Conservation (phyloP, 2,888 invertebrate species). For the Cryptus viduatorius region DNA sequence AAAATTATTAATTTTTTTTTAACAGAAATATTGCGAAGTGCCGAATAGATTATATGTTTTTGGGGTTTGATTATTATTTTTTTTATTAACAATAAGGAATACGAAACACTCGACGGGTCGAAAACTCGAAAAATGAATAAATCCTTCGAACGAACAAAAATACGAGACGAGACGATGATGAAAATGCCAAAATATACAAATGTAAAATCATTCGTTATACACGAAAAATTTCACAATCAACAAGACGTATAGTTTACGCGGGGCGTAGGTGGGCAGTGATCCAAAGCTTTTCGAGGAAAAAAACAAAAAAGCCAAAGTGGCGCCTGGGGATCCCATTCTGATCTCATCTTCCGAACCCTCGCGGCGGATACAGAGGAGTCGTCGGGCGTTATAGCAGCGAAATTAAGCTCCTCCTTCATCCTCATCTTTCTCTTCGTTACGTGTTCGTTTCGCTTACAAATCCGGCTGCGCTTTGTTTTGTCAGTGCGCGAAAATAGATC, state of each 20-base stretch:
- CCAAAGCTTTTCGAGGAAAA: constrained; percentile 21
- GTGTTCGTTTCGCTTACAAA: constrained; percentile 6
- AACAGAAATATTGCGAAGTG: too few species aligned
- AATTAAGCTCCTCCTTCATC: constrained; percentile 3
- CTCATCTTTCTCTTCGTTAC: background rate
- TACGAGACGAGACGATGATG: background rate
- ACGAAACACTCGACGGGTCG: too few species aligned
- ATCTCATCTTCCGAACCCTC: constrained; percentile 36
- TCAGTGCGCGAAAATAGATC: constrained; percentile 39
- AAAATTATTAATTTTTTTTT: too few species aligned
- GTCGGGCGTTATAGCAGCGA: background rate
- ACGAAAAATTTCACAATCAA: constrained; percentile 16
- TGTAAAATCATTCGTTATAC: constrained; percentile 2
- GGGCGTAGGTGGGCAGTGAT: constrained; percentile 52
- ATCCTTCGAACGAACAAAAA: background rate
- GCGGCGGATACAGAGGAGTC: background rate
- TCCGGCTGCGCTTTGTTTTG: constrained; percentile 37
- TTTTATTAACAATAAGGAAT: too few species aligned
- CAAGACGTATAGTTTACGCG: constrained; percentile 1
- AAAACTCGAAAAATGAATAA: background rate
- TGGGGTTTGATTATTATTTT: too few species aligned
- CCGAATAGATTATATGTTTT: too few species aligned
- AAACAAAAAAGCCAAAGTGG: background rate
- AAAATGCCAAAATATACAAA: background rate
- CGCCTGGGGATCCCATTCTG: constrained; percentile 35